These are phyloP conservation scores for Cephus pulcher DNA, from an alignment of 2,888 invertebrate species.

Conservation along the genomic window DNA sequence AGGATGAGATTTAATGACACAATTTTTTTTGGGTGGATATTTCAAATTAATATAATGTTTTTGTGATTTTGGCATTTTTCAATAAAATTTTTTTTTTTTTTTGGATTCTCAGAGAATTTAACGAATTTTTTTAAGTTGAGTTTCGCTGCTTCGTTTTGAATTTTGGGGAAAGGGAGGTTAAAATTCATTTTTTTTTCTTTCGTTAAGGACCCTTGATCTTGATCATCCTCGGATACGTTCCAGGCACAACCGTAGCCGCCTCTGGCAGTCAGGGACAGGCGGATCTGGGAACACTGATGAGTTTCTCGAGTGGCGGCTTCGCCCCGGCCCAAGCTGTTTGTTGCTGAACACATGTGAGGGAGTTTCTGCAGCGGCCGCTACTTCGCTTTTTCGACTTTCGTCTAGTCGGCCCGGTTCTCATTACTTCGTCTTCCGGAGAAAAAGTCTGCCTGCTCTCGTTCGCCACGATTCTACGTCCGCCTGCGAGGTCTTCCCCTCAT, in stretches of 20 bases:
- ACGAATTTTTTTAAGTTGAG: neutral
- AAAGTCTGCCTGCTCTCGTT: constrained; percentile 18
- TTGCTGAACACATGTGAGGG: constrained; percentile 43
- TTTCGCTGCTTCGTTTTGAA: neutral
- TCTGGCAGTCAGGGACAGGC: neutral
- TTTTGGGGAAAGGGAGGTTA: too few species aligned
- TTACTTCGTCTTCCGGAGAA: constrained; percentile 41
- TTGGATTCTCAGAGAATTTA: neutral
- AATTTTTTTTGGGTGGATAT: neutral
- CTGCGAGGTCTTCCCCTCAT: neutral
- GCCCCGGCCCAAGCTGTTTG: constrained; percentile 41
- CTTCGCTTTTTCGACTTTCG: constrained; percentile 49
- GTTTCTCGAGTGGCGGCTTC: constrained; percentile 51
- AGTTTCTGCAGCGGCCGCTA: constrained; percentile 27
- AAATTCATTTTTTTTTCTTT: neutral
- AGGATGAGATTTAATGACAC: neutral
- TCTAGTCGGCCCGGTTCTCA: constrained; percentile 39
- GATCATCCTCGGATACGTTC: neutral
- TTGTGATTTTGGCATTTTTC: neutral
- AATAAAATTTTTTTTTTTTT: neutral
- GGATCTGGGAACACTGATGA: constrained; percentile 50
- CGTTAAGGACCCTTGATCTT: neutral
- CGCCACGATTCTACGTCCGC: neutral
- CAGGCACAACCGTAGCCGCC: neutral
- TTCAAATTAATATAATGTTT: neutral